A percentile compares a stretch with the other conserved stretches of the same genome.
Conservation (phyloP, 2,113 vertebrate species). For the Bubo blakistoni region DNA sequence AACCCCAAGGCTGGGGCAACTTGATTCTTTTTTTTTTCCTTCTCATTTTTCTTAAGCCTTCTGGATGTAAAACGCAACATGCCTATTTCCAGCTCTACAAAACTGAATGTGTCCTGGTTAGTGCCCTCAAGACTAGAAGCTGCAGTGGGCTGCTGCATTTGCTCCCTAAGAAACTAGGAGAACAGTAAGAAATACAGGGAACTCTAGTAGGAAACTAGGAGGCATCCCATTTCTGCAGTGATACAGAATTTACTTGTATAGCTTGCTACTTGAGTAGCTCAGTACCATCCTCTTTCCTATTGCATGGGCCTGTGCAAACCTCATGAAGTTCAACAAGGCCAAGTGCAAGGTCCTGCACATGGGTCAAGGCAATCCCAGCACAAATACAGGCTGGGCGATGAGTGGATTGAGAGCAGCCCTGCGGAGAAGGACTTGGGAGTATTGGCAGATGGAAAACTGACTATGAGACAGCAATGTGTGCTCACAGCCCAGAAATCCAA, state of each 20-base stretch:
- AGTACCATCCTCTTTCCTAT: neutral
- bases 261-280: neutral
- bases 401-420: too few species aligned
- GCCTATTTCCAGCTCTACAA: neutral
- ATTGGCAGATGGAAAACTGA: too few species aligned
- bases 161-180: neutral
- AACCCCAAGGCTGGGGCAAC: accelerated
- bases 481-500: too few species aligned
- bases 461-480: too few species aligned
- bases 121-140: neutral
- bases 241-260: neutral
- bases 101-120: neutral
- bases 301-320: too few species aligned
- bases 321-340: too few species aligned
- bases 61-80: neutral
- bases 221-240: neutral
- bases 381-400: too few species aligned
- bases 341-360: too few species aligned
- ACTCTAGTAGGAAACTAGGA: neutral
- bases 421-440: too few species aligned
- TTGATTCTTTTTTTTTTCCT: neutral
- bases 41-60: neutral
- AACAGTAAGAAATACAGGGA: neutral
- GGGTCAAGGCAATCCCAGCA: too few species aligned
- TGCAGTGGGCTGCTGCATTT: neutral